Evolutionary conservation across 2,888 invertebrate species (phyloP), one percentile per base, ranked within the genome.

Genomic region (Nineta flava): DNA sequence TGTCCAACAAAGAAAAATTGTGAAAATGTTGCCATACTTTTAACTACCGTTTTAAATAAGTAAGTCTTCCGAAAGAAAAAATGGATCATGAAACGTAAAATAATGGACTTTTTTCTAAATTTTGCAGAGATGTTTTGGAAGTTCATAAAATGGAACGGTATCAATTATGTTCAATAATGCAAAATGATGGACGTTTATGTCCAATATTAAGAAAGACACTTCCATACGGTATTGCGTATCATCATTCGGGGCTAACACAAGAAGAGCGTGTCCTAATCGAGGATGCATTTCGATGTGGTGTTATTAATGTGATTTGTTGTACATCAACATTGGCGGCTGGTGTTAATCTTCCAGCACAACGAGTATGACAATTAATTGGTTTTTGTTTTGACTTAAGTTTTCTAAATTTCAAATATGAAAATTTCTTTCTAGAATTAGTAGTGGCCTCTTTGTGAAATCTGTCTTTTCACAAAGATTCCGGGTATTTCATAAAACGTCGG

Each of bases 271-370:
- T 74, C 54, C 70, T 90, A 48, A 71, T 96, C 13, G 95, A 96
- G 65, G 87, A 85, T 50, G 85, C 80, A 1, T 94, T 86, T 64
- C 76, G 83, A 54, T 72, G 75, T n/a, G 90, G 91, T 0, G 79
- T 78, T n/a, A 68, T 97, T 34, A 86, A 81, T 53, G 85, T 93
- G 31, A 75, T 97, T 54, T 90, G 93, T 62, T 95, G 94, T 63
- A 97, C 96, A 0, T 94, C 95, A 1, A 97, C 96, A 0, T 71
- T 97, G 55, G 96, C 96, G n/a, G 95, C 96, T 17, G 96, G 96
- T 3, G 93, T 97, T 26, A 97, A 97, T 75, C 73, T 97, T 56
- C 96, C 96, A 12, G 95, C 95, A 1, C 79, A 81, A 67, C 76
- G 94, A 60, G 90, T 75, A 61, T 58, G 59, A 13, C 12, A n/a